Evolutionary conservation across 2,113 vertebrate genomes (phyloP).

Genomic region (Suricata suricatta): DNA sequence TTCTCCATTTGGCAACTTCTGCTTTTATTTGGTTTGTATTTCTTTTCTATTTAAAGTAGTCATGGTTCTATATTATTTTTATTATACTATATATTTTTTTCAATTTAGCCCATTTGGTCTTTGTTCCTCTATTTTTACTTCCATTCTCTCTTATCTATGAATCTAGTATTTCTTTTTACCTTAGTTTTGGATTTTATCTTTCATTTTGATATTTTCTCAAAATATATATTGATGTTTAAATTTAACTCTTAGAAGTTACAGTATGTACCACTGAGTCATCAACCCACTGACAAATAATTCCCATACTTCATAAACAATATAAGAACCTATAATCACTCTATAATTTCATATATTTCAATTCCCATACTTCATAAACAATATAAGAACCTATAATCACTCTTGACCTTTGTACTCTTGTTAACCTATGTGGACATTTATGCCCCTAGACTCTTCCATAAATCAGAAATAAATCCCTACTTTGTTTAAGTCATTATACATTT

Average conservation of each 20-base stretch:
- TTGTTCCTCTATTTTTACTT: neutral
- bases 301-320: neutral
- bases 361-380: neutral
- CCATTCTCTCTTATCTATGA: neutral
- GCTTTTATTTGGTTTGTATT: neutral
- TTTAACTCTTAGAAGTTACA: neutral
- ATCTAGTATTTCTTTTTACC: neutral
- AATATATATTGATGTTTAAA: neutral
- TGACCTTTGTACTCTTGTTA: neutral
- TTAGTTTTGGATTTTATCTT: neutral
- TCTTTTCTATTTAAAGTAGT: neutral
- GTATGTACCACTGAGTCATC: neutral
- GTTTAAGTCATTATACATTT: neutral
- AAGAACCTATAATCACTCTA: neutral
- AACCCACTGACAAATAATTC: neutral
- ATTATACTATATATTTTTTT: neutral
- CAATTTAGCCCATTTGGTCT: neutral
- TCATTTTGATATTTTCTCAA: neutral
- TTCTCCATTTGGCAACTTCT: neutral
- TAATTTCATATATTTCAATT: too few relatives aligned
- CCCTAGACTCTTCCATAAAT: neutral
- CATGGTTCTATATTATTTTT: neutral
- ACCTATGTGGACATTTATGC: neutral
- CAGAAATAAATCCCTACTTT: neutral
- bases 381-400: neutral